Evolutionary conservation across 1,140 invertebrate genomes (phyloP).

Genomic region (Meloidogyne hapla): DNA sequence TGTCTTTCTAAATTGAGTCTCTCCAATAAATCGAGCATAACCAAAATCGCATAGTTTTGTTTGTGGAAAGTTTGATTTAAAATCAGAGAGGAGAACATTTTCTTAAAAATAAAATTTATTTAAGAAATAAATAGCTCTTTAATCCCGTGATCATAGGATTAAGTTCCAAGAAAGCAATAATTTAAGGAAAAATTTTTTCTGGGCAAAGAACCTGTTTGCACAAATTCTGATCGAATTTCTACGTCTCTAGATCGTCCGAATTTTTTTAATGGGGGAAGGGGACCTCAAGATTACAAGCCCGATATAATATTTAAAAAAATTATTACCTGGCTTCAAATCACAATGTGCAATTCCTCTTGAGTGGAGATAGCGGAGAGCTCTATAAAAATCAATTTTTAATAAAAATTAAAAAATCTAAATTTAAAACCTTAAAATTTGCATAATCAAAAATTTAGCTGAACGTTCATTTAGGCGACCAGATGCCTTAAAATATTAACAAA

Average conservation of each 20-base stretch:
- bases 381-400: not conserved
- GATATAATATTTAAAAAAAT: not conserved
- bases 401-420: not conserved
- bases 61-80: conserved; percentile 57
- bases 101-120: conserved; percentile 40
- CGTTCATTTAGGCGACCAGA: conserved; percentile 54
- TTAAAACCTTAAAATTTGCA: conserved; percentile 77
- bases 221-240: too few relatives aligned
- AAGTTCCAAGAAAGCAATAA: too few relatives aligned
- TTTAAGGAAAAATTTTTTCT: too few relatives aligned
- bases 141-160: too few relatives aligned
- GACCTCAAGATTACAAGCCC: too few relatives aligned
- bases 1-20: conserved; percentile 92
- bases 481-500: conserved; percentile 41
- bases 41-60: conserved; percentile 96
- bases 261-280: too few relatives aligned
- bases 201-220: too few relatives aligned
- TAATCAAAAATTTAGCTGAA: conserved; percentile 57
- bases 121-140: not conserved
- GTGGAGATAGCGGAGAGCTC: conserved; percentile 93
- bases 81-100: conserved; percentile 61
- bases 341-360: conserved; percentile 76
- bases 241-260: too few relatives aligned
- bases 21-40: conserved; percentile 95
- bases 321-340: conserved; percentile 82